These are phyloP conservation scores for Sebastes ruberrimus DNA, from an alignment of 2,797 vertebrate species.

Conservation along the genomic window DNA sequence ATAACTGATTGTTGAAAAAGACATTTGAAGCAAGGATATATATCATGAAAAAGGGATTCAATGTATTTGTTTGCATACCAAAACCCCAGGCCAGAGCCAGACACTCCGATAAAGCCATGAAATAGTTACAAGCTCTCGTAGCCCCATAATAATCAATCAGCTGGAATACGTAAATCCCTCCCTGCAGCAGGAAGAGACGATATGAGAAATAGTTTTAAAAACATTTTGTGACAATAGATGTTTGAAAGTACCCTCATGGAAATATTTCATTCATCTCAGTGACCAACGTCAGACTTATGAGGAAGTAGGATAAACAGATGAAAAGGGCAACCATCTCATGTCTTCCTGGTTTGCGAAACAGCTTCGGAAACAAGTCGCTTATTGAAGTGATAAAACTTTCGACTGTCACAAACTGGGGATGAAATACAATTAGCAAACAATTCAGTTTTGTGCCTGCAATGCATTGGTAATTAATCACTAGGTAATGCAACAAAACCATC, in stretches of 20 bases:
- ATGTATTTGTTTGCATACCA: constrained; percentile 45
- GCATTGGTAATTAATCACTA: too few relatives aligned
- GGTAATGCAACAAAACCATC: too few relatives aligned
- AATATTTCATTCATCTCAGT: constrained; percentile 48
- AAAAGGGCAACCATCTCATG: constrained; percentile 55
- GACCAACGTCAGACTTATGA: constrained; percentile 50
- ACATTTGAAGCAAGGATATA: too few relatives aligned
- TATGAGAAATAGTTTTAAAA: neutral
- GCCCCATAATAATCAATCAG: constrained; percentile 87
- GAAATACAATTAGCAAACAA: neutral
- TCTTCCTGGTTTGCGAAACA: neutral
- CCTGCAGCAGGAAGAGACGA: constrained; percentile 12
- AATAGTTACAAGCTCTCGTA: constrained; percentile 81
- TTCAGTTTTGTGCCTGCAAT: too few relatives aligned
- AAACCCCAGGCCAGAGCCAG: constrained; percentile 87
- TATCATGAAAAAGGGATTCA: neutral
- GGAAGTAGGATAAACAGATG: constrained; percentile 53
- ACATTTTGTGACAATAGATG: neutral
- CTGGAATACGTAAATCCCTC: constrained; percentile 86
- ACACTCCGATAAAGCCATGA: constrained; percentile 83
- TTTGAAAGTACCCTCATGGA: neutral
- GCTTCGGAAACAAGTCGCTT: constrained; percentile 45
- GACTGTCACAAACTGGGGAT: constrained; percentile 60
- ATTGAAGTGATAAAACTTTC: constrained; percentile 56
- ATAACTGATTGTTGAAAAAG: too few relatives aligned